Evolutionary conservation across 1,140 invertebrate genomes (phyloP).

Genomic region (Saccostrea cuccullata): DNA sequence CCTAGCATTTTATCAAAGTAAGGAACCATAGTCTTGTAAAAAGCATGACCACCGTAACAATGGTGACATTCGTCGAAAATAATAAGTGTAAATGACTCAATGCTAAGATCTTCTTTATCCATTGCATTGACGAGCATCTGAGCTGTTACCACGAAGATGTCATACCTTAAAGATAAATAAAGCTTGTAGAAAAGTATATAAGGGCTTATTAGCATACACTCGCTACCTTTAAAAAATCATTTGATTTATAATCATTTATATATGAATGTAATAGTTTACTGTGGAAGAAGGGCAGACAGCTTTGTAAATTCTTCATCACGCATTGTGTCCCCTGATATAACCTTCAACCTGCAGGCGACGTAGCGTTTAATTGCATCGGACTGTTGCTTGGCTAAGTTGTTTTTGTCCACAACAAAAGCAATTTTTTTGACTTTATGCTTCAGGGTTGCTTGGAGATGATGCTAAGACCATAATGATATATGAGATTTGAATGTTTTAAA

Average conservation of each 20-base stretch:
- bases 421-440: constrained; percentile 59
- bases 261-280: constrained; percentile 5
- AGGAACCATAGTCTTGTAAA: constrained; percentile 72
- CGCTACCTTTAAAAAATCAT: not conserved
- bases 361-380: constrained; percentile 62
- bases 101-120: constrained; percentile 51
- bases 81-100: constrained; percentile 67
- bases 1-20: constrained; percentile 69
- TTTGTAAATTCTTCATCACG: constrained; percentile 49
- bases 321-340: constrained; percentile 55
- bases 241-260: too few relatives aligned
- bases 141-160: constrained; percentile 74
- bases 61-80: constrained; percentile 79
- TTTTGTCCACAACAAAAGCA: constrained; percentile 73
- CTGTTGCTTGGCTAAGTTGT: constrained; percentile 74
- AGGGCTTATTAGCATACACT: too few relatives aligned
- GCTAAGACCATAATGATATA: not conserved
- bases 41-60: constrained; percentile 70
- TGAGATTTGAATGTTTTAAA: not conserved
- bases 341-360: constrained; percentile 53
- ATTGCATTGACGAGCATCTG: constrained; percentile 75
- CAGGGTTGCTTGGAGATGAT: constrained; percentile 49
- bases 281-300: constrained; percentile 49
- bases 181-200: not conserved
- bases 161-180: constrained; percentile 45